Conservation (phyloP, 2,888 invertebrate genomes). For the Papilio demoleus region DNA sequence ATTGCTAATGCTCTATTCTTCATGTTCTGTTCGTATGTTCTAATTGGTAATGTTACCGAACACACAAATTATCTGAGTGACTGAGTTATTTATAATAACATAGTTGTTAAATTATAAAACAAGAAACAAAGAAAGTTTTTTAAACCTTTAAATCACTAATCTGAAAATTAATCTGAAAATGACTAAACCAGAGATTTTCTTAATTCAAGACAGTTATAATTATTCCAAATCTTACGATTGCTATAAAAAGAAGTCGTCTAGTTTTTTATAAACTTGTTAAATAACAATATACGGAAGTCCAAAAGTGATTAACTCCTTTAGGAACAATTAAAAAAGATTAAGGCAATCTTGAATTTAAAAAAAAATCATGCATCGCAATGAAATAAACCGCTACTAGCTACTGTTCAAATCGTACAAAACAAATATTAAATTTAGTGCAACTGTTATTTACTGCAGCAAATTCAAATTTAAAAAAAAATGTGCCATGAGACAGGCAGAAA, state of each 20-base stretch:
- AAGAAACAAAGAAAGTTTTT: too few species aligned
- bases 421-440: constrained; percentile 53
- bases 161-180: too few species aligned
- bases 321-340: not conserved
- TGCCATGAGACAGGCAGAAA: constrained; percentile 75
- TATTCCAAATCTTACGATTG: too few species aligned
- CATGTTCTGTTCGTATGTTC: constrained; percentile 45
- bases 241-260: too few species aligned
- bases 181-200: too few species aligned
- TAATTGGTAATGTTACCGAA: not conserved
- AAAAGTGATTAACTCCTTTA: not conserved
- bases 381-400: constrained; percentile 23
- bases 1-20: constrained; percentile 63
- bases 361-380: not conserved
- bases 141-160: too few species aligned
- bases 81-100: too few species aligned
- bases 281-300: not conserved
- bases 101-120: too few species aligned
- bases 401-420: constrained; percentile 72
- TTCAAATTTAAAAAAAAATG: constrained; percentile 54
- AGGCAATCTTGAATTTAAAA: not conserved
- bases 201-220: too few species aligned
- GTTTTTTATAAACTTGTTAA: too few species aligned
- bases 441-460: constrained; percentile 1
- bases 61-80: not conserved